phyloP scores from a whole-genome alignment of 2,888 invertebrate species.

The Acanthosepion lycidas region DNA sequence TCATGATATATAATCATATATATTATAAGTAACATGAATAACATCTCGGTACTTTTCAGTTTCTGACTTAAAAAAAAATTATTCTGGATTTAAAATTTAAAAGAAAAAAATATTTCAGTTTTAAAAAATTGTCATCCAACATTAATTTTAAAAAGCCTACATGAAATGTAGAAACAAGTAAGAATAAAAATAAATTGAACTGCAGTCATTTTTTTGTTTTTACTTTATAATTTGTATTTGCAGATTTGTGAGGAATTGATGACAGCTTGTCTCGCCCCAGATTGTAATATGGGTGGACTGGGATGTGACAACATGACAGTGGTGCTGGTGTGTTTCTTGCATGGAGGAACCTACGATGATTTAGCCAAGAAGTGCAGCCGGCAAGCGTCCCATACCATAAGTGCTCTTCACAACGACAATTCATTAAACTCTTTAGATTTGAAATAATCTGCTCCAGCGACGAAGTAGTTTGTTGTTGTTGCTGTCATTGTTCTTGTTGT shows the following conservation, averaged over 20 bases:
- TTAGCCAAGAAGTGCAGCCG: slow-evolving; percentile 71
- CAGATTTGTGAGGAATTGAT: slow-evolving; percentile 95
- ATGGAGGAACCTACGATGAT: slow-evolving; percentile 74
- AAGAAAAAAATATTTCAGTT: no score
- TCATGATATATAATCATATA: no score
- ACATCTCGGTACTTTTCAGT: no score
- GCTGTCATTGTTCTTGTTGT: slow-evolving; percentile 36
- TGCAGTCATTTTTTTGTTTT: slow-evolving; percentile 14
- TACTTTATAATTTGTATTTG: slow-evolving; percentile 47
- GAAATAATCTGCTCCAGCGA: slow-evolving; percentile 38
- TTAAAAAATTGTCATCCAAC: not conserved
- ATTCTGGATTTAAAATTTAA: no score
- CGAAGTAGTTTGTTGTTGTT: slow-evolving; percentile 44
- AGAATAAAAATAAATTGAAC: not conserved
- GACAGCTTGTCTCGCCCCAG: slow-evolving; percentile 94
- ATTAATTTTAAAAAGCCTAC: not conserved
- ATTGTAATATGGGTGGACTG: slow-evolving; percentile 95
- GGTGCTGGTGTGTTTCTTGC: slow-evolving; percentile 86
- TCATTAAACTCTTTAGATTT: slow-evolving; percentile 46
- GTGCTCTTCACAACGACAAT: slow-evolving; percentile 58
- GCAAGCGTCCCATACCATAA: slow-evolving; percentile 60
- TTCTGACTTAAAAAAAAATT: no score
- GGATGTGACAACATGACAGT: slow-evolving; percentile 99
- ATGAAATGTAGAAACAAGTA: not conserved
- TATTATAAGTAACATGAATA: no score